Evolutionary conservation across 2,113 vertebrate species (phyloP).

Genomic region (Toxotes chatareus): DNA sequence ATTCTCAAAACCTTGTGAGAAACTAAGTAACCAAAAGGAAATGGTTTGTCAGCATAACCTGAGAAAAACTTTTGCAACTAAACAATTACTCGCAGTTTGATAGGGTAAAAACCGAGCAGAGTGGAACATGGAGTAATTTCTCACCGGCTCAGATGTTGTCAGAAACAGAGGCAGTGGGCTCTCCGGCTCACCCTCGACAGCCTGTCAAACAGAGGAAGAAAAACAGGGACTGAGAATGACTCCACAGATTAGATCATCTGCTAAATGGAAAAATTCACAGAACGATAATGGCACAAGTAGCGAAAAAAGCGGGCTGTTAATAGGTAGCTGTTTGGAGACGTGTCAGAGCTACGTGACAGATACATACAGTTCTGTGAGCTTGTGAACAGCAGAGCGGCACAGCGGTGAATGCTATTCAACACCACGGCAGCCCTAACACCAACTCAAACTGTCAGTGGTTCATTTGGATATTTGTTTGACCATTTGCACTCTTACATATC

Average conservation of each 20-base stretch:
- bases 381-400: neutral
- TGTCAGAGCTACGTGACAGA: neutral
- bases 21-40: neutral
- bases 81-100: constrained; percentile 15
- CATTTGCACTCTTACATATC: neutral
- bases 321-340: constrained; percentile 8
- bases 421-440: neutral
- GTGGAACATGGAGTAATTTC: constrained; percentile 22
- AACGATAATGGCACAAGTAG: neutral
- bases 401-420: neutral
- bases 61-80: constrained; percentile 17
- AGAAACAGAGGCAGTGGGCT: constrained; percentile 49
- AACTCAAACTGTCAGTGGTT: neutral
- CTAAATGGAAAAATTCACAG: constrained; percentile 15
- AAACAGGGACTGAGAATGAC: constrained; percentile 21
- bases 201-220: constrained; percentile 65
- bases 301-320: neutral
- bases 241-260: constrained; percentile 38
- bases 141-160: constrained; percentile 64
- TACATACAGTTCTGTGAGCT: too few species aligned
- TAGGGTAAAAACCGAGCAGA: neutral
- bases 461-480: neutral
- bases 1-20: neutral
- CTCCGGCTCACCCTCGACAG: neutral
- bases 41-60: neutral